Conservation (phyloP, 1,140 invertebrate genomes). For the Hydropsyche tenuis region DNA sequence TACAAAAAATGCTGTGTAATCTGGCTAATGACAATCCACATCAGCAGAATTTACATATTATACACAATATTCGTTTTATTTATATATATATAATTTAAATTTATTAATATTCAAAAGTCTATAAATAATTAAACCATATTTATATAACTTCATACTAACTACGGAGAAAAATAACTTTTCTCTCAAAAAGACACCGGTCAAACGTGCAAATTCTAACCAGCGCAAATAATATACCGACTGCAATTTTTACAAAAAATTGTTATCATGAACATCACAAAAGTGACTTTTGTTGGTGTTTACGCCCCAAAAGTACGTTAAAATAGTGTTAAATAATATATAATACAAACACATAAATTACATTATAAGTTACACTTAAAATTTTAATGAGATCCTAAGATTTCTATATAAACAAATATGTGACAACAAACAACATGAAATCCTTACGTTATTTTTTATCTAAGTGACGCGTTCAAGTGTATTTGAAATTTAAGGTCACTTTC, state of each 20-base stretch:
- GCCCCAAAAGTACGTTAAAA: not conserved
- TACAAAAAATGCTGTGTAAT: constrained; percentile 30
- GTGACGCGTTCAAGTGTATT: constrained; percentile 1
- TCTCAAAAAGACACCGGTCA: too few relatives aligned
- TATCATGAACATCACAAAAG: not conserved
- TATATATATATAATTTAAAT: too few relatives aligned
- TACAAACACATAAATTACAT: not conserved
- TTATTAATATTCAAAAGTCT: too few relatives aligned
- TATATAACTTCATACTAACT: too few relatives aligned
- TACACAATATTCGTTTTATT: constrained; percentile 24
- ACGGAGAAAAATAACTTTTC: too few relatives aligned
- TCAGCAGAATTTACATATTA: constrained; percentile 27
- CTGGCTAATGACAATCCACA: not conserved
- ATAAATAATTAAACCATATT: too few relatives aligned
- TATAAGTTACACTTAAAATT: constrained; percentile 24
- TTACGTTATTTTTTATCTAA: not conserved
- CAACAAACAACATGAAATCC: constrained; percentile 14
- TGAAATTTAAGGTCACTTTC: constrained; percentile 28
- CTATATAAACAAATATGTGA: constrained; percentile 24
- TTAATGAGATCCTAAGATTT: constrained; percentile 37
- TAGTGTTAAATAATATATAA: not conserved
- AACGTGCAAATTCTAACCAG: too few relatives aligned
- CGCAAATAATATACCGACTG: too few relatives aligned
- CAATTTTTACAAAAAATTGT: too few relatives aligned
- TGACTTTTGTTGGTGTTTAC: constrained; percentile 26